Evolutionary conservation across 2,113 vertebrate genomes (phyloP), one percentile per base, ranked within the genome.

Genomic region (Eudyptes chrysolophus): DNA sequence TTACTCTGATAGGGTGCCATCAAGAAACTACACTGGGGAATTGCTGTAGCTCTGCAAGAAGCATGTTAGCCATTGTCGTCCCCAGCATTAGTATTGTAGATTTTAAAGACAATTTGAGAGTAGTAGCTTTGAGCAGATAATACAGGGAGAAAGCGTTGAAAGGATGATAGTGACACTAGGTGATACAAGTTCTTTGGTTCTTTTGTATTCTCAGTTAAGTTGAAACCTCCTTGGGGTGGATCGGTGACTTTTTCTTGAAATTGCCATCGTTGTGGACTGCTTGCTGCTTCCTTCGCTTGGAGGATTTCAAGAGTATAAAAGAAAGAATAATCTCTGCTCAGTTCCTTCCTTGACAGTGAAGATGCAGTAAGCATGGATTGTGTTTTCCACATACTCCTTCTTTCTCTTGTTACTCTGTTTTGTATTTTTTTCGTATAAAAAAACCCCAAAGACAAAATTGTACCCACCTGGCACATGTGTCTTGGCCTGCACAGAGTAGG

Each of bases 241-340:
- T n/a, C 1, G 0, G 34, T 65, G 60, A 44, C 40, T 74, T 92
- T 76, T 52, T 62, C 66, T 46, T 85, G 48, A 22, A 27, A 2
- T 6, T 44, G 34, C 61, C 6, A 0, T 70, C 2, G 0, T 2
- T 24, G 75, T 1, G 0, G 11, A 10, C 58, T 34, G 42, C 42
- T 78, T 40, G 36, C 18, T 64, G 81, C 77, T 74, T 51, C 54
- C 38, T 90, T 68, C 6, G 3, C n/a, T 78, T 49, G 48, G 48
- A 40, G 75, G 25, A 66, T 72, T 68, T 66, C 30, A 26, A 5
- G 25, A 65, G 25, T 77, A 11, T 40, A 20, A 58, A 64, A 77
- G 69, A 30, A 70, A 46, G 40, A 78, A 40, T 55, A 44, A 44
- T 36, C 26, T 34, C 54, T 49, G 48, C 40, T 76, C 36, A 24